Conservation (phyloP, 2,888 invertebrate genomes). For the Tetrapedia diversipes region DNA sequence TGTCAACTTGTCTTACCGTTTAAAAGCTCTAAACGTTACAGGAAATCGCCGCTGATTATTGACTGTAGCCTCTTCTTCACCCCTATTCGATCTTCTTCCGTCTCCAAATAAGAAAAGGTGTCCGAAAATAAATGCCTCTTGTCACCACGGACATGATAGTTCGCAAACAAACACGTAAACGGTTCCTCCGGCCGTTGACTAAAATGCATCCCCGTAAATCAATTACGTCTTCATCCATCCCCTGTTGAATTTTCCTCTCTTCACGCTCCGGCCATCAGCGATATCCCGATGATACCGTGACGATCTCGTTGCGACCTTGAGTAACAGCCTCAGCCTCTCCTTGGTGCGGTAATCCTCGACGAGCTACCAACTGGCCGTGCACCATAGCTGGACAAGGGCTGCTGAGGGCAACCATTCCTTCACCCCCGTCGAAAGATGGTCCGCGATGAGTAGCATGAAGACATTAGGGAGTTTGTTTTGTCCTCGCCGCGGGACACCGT, state of each 20-base stretch:
- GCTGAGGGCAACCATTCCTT: not conserved
- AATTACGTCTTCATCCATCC: slow-evolving; percentile 51
- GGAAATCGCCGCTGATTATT: too few relatives aligned
- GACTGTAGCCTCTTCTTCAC: not conserved
- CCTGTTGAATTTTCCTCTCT: slow-evolving; percentile 25
- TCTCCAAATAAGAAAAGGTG: not conserved
- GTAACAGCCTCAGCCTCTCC: not conserved
- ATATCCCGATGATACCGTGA: slow-evolving; percentile 47
- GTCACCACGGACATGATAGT: slow-evolving; percentile 7
- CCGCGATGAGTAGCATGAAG: slow-evolving; percentile 75
- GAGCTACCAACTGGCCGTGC: slow-evolving; percentile 58
- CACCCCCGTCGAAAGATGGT: slow-evolving; percentile 32
- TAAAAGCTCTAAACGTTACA: too few relatives aligned
- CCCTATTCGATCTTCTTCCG: not conserved
- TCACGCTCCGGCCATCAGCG: slow-evolving; percentile 46
- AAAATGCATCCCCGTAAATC: slow-evolving; percentile 35
- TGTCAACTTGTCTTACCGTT: too few relatives aligned
- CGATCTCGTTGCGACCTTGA: slow-evolving; percentile 50
- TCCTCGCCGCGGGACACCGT: slow-evolving; percentile 70
- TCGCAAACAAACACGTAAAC: slow-evolving; percentile 44
- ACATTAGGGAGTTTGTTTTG: slow-evolving; percentile 79
- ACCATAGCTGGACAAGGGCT: slow-evolving; percentile 9
- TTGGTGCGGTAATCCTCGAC: slow-evolving; percentile 51
- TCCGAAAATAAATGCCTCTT: not conserved
- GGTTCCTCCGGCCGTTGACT: slow-evolving; percentile 1